Evolutionary conservation across 2,888 invertebrate species (phyloP), one percentile per base, ranked within the genome.

Genomic region (Ceraclea dissimilis): DNA sequence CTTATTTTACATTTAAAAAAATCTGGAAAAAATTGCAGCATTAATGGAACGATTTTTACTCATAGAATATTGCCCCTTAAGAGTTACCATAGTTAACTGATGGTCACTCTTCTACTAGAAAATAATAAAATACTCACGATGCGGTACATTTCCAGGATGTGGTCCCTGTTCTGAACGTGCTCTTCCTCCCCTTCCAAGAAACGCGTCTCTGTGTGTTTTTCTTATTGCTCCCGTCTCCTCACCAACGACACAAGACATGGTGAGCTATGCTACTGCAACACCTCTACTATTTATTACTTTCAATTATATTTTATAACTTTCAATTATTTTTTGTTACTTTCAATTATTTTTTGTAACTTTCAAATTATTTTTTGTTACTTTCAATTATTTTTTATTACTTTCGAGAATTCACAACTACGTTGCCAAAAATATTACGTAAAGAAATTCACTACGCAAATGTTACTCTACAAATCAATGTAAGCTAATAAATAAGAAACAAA

Each of bases 91-190:
- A n/a, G n/a, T n/a, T n/a, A n/a, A n/a, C n/a, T n/a, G n/a, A n/a
- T n/a, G n/a, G n/a, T n/a, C n/a, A n/a, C n/a, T n/a, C n/a, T n/a
- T n/a, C n/a, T n/a, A n/a, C n/a, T n/a, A n/a, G n/a, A n/a, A n/a
- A n/a, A n/a, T n/a, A n/a, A n/a, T n/a, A n/a, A n/a, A n/a, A 8
- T 49, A 69, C 76, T 75, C 66, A 76, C 77, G 72, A 62, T 75
- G 68, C 60, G 71, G 72, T 20, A 74, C 71, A 39, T 39, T 39
- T 26, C 78, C 78, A 39, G 83, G 84, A 72, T 83, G 84, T n/a
- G 84, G 84, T 13, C 84, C 84, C 67, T 85, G 85, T 66, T 86
- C 85, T 52, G 85, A 85, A 68, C 84, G 82, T 10, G 85, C 82
- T 39, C 86, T 74, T 34, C 84, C 73, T 2, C 80, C 81, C 49